Evolutionary conservation across 2,888 invertebrate genomes (phyloP).

Genomic region (Caenorhabditis becei): DNA sequence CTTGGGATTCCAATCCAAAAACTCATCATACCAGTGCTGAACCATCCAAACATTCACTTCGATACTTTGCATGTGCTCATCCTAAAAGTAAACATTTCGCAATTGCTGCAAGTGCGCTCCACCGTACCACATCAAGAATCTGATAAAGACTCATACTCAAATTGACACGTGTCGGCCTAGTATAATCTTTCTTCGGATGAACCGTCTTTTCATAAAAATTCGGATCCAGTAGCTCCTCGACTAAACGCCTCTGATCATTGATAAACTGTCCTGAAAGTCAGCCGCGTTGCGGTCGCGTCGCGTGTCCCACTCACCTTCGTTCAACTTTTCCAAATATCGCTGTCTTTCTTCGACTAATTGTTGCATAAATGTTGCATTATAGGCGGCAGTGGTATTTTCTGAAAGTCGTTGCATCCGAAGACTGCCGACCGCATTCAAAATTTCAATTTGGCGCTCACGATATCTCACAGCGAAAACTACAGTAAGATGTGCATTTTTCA

Average conservation of each 20-base stretch:
- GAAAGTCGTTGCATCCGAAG: no score
- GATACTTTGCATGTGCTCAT: constrained; percentile 79
- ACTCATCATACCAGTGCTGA: constrained; percentile 83
- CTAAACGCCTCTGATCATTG: constrained; percentile 72
- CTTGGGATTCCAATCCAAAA: constrained; percentile 83
- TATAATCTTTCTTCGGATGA: constrained; percentile 75
- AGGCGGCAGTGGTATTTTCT: constrained; percentile 46
- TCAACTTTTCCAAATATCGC: constrained; percentile 52
- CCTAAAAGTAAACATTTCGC: constrained; percentile 61
- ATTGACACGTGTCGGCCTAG: constrained; percentile 82
- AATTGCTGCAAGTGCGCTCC: background rate
- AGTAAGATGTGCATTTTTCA: no score
- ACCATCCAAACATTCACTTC: constrained; percentile 81
- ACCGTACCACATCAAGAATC: constrained; percentile 83
- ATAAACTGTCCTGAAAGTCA: constrained; percentile 51
- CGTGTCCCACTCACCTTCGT: constrained; percentile 36
- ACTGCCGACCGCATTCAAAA: no score
- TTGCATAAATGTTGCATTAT: constrained; percentile 57
- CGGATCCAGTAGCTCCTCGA: constrained; percentile 78
- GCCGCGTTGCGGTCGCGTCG: constrained; percentile 17
- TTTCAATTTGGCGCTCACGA: no score
- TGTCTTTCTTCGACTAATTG: constrained; percentile 60
- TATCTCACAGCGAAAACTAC: no score
- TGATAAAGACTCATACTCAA: constrained; percentile 84
- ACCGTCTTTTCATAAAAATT: constrained; percentile 78